These are phyloP conservation scores for Hipparchia sbordonii DNA, from an alignment of 2,888 invertebrate species.

Conservation along the genomic window DNA sequence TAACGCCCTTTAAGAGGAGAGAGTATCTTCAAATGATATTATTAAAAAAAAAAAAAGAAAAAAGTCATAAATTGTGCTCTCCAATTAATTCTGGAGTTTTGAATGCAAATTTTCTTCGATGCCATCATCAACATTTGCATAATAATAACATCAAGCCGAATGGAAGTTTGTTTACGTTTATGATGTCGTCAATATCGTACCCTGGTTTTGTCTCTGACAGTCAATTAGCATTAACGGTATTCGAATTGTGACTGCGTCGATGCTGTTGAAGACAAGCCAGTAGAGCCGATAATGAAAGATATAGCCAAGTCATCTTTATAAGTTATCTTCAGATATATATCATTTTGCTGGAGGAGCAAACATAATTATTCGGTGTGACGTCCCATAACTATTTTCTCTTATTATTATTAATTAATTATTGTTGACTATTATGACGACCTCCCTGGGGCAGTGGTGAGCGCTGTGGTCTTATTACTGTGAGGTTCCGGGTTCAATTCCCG, in stretches of 20 bases:
- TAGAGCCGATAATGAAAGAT: constrained; percentile 10
- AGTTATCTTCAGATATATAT: background rate
- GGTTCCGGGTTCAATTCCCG: too few relatives aligned
- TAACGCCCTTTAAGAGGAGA: too few relatives aligned
- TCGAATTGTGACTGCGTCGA: constrained; percentile 15
- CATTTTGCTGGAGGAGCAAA: background rate
- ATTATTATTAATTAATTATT: too few relatives aligned
- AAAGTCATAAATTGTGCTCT: background rate
- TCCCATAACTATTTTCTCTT: too few relatives aligned
- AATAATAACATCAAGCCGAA: constrained; percentile 20
- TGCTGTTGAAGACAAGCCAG: constrained; percentile 8
- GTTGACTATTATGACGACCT: too few relatives aligned
- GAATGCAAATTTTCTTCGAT: constrained; percentile 11
- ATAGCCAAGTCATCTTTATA: background rate
- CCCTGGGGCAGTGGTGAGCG: too few relatives aligned
- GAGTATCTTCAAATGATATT: too few relatives aligned
- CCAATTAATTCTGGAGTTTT: background rate
- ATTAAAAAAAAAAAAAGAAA: too few relatives aligned
- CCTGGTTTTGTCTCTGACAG: constrained; percentile 29
- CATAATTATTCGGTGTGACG: too few relatives aligned
- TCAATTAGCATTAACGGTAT: constrained; percentile 31
- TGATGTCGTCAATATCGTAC: constrained; percentile 24
- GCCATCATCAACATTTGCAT: constrained; percentile 9
- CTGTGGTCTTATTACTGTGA: too few relatives aligned
- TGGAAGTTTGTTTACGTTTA: constrained; percentile 23